Evolutionary conservation across 2,888 invertebrate genomes (phyloP).

Genomic region (Andrena trimmerana): DNA sequence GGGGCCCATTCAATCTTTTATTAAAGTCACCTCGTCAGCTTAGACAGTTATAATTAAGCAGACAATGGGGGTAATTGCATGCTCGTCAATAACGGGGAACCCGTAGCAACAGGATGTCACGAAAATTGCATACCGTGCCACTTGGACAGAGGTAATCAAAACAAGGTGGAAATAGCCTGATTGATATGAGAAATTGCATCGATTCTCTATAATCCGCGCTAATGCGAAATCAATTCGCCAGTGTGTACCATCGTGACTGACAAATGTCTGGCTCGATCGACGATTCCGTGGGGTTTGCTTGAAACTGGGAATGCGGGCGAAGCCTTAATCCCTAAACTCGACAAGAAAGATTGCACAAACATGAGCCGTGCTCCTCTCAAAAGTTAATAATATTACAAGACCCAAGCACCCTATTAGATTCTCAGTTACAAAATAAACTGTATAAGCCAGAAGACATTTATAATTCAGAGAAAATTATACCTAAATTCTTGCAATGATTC

Average conservation of each 20-base stretch:
- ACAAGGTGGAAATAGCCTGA: slow-evolving; percentile 74
- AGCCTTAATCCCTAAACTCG: too few relatives aligned
- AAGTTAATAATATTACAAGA: too few relatives aligned
- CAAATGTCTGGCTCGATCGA: not conserved
- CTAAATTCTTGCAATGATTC: too few relatives aligned
- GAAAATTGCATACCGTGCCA: slow-evolving; percentile 72
- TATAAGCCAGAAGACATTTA: too few relatives aligned
- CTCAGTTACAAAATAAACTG: too few relatives aligned
- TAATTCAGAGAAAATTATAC: too few relatives aligned
- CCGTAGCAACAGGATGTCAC: slow-evolving; percentile 72
- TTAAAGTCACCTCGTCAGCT: slow-evolving; percentile 38
- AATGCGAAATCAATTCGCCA: slow-evolving; percentile 59
- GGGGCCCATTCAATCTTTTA: slow-evolving; percentile 4
- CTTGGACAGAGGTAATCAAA: slow-evolving; percentile 71
- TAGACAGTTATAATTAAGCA: slow-evolving; percentile 70
- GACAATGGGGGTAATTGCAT: slow-evolving; percentile 73
- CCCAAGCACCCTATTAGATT: too few relatives aligned
- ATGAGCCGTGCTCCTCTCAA: too few relatives aligned
- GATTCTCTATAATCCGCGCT: slow-evolving; percentile 50
- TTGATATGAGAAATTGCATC: slow-evolving; percentile 76
- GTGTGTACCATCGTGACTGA: slow-evolving; percentile 3
- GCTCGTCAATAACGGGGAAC: slow-evolving; percentile 67
- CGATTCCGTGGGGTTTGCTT: not conserved
- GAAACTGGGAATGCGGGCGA: not conserved
- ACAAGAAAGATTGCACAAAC: too few relatives aligned